These are phyloP conservation scores for Apeira syringaria DNA, from an alignment of 2,888 invertebrate species.

Conservation along the genomic window DNA sequence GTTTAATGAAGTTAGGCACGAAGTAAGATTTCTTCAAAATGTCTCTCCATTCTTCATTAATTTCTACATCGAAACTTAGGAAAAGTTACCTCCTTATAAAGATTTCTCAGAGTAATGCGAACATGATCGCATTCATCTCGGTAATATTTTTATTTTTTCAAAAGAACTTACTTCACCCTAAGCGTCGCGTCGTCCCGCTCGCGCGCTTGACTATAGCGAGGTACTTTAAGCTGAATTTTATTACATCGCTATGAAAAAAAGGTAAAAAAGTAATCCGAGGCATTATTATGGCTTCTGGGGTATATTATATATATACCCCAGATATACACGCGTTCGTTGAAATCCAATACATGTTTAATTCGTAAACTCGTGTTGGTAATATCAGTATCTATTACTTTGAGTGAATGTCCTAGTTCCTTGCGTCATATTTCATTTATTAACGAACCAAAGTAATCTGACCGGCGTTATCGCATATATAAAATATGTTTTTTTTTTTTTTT, in stretches of 20 bases:
- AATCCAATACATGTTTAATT: slow-evolving; percentile 43
- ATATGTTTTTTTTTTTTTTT: too few species aligned
- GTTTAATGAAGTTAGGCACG: slow-evolving; percentile 54
- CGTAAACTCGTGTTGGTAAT: slow-evolving; percentile 15
- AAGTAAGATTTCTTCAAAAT: background rate
- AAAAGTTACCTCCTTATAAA: slow-evolving; percentile 11
- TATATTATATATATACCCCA: too few species aligned
- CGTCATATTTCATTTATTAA: slow-evolving; percentile 18
- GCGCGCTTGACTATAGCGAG: slow-evolving; percentile 45
- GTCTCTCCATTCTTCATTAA: background rate
- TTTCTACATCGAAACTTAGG: background rate
- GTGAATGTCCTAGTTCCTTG: slow-evolving; percentile 18
- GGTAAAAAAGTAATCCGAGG: slow-evolving; percentile 75
- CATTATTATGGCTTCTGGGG: slow-evolving; percentile 65
- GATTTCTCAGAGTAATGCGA: slow-evolving; percentile 24
- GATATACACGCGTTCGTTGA: slow-evolving; percentile 46
- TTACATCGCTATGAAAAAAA: slow-evolving; percentile 78
- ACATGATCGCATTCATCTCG: slow-evolving; percentile 36
- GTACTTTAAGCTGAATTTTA: slow-evolving; percentile 82
- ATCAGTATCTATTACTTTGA: slow-evolving; percentile 28
- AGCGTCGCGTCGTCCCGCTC: slow-evolving; percentile 36
- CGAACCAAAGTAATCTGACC: slow-evolving; percentile 9
- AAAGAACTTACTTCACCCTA: slow-evolving; percentile 45
- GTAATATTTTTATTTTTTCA: slow-evolving; percentile 43
- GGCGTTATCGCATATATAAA: background rate